These are phyloP conservation scores for Telmatochromis sp. DNA, from an alignment of 2,113 vertebrate genomes.

Conservation along the genomic window DNA sequence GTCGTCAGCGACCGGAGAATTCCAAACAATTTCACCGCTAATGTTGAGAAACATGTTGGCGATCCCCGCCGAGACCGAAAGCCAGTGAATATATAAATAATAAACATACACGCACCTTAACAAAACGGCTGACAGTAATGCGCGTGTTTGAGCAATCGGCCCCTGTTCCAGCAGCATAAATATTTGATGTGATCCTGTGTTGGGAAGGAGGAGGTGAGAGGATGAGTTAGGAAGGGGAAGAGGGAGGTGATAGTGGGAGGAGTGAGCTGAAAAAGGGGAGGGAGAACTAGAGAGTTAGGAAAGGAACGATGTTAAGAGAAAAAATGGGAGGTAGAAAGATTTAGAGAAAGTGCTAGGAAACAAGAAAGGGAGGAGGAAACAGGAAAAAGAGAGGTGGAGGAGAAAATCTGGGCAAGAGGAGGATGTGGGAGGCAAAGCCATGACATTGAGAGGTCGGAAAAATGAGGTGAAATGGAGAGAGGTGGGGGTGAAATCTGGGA, in stretches of 20 bases:
- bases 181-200: constrained; percentile 49
- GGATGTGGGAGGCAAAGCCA: not conserved
- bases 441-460: not conserved
- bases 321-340: not conserved
- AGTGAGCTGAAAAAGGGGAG: not conserved
- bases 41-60: constrained; percentile 59
- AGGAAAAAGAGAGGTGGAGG: not conserved
- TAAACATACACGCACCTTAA: constrained; percentile 45
- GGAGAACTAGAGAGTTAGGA: not conserved
- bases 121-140: constrained; percentile 57
- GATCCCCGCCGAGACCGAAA: constrained; percentile 45
- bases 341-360: not conserved
- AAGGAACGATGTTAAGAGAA: not conserved
- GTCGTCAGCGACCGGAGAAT: constrained; percentile 33
- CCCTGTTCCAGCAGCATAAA: constrained; percentile 39
- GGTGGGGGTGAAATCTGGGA: not conserved
- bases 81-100: constrained; percentile 53
- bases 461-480: not conserved
- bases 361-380: not conserved
- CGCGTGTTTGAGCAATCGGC: constrained; percentile 47
- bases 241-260: not conserved
- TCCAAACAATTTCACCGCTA: constrained; percentile 60
- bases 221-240: not conserved
- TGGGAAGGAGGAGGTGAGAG: not conserved
- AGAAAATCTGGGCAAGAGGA: not conserved